A percentile compares a stretch with the other conserved stretches of the same genome.
Conservation (phyloP, 2,888 invertebrate species). For the Neoitamus cyanurus region DNA sequence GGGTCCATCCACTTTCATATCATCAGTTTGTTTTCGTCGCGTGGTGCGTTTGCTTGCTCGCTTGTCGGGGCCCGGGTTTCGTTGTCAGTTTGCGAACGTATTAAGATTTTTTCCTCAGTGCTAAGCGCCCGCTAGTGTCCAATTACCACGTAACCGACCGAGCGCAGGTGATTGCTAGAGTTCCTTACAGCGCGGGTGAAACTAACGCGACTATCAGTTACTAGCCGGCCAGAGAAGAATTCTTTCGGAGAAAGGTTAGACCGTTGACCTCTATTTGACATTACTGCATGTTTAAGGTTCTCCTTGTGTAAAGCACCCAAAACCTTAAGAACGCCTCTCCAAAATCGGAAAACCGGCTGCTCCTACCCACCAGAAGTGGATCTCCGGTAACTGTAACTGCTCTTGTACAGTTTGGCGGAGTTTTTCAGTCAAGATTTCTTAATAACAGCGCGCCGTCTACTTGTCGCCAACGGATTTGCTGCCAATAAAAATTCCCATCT, state of each 20-base stretch:
- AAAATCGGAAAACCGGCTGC: not conserved
- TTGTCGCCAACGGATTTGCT: not conserved
- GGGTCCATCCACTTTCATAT: not conserved
- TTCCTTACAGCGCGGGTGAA: not conserved
- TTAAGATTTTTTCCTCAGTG: not conserved
- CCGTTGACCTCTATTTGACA: constrained; percentile 67
- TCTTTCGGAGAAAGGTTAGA: constrained; percentile 43
- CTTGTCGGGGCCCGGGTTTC: not conserved
- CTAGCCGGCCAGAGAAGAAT: not conserved
- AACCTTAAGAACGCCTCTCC: not conserved
- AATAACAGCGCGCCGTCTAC: not conserved
- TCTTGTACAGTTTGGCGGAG: not conserved
- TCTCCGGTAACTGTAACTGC: not conserved
- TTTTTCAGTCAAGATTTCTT: not conserved
- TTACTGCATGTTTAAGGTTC: constrained; percentile 53
- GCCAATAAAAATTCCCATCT: not conserved
- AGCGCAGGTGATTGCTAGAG: not conserved
- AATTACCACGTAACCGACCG: not conserved
- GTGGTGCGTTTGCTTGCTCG: not conserved
- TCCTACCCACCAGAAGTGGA: not conserved
- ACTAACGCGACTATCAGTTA: not conserved
- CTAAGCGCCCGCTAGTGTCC: not conserved
- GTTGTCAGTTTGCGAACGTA: not conserved
- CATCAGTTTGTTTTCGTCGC: constrained; percentile 14
- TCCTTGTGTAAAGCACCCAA: not conserved